Base-by-base conservation (phyloP, 2,113 vertebrate species). In the Ovibos moschatus region DNA sequence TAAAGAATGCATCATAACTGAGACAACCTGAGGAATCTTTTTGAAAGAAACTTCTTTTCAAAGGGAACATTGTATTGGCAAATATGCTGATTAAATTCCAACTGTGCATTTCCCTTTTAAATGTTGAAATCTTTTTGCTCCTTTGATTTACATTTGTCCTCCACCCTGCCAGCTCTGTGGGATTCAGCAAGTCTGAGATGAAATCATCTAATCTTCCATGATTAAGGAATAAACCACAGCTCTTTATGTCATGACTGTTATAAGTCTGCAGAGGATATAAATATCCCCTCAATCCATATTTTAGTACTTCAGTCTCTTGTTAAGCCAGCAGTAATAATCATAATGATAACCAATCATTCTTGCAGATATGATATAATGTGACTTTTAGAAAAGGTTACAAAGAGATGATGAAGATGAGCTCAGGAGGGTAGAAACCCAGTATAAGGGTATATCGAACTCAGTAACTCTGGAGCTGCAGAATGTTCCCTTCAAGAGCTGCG, bases 81-180 rank as follows among this genome's bases (percentile, higher is more conserved):
- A 94, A 92, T 91, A 51, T 74, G 60, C 33, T 84, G 82, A 83
- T 96, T 94, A 94, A 96, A 94, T 96, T 95, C 87, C 81, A 83
- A 82, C 78, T 87, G 85, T 88, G 45, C 82, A 84, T 74, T 89
- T 74, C 25, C 30, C 92, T 95, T 93, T 90, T n/a, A 97, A 97
- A 96, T 89, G 86, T 90, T n/a, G 94, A 60, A 94, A 84, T 91
- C 88, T 96, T 57, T 94, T 92, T 95, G 53, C 36, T 94, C 23
- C 27, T 53, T 40, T 87, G 50, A 83, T 86, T 97, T 97, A 91
- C 45, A 53, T 60, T 82, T 3, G 0, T 93, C 58, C 57, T 67
- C 71, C 86, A 43, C n/a, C 36, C 13, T 83, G 19, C 64, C 43
- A 74, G 94, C 43, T 28, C 67, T 86, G 51, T 87, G 19, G 87